Conservation (phyloP, 2,797 vertebrate species). For the Channallabes apus region DNA sequence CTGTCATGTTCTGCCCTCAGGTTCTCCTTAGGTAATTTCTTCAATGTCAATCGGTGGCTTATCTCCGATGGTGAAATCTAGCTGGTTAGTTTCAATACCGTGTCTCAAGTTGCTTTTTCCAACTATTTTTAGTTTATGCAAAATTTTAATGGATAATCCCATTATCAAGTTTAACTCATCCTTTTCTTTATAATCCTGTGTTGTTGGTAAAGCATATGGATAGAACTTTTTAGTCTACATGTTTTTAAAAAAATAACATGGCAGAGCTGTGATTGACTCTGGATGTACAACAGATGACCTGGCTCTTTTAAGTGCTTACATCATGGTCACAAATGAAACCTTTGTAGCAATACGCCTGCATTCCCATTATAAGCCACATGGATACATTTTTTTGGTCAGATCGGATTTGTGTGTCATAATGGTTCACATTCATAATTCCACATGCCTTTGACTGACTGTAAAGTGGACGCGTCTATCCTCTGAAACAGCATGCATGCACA, state of each 20-base stretch:
- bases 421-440: no score
- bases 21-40: constrained; percentile 5
- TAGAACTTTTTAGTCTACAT: not conserved
- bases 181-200: not conserved
- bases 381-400: no score
- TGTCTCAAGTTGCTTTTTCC: not conserved
- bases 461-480: no score
- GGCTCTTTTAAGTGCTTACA: not conserved
- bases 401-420: no score
- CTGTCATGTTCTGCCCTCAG: not conserved
- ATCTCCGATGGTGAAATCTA: not conserved
- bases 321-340: not conserved
- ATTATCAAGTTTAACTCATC: not conserved
- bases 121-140: not conserved
- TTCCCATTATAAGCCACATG: no score
- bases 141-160: not conserved
- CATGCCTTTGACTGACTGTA: no score
- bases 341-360: not conserved
- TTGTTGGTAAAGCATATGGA: not conserved
- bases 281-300: not conserved
- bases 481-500: no score
- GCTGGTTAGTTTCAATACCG: not conserved
- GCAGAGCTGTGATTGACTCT: not conserved
- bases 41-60: not conserved
- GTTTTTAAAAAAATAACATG: not conserved